Evolutionary conservation across 2,113 vertebrate genomes (phyloP), one percentile per base, ranked within the genome.

Genomic region (Amphiprion ocellaris): DNA sequence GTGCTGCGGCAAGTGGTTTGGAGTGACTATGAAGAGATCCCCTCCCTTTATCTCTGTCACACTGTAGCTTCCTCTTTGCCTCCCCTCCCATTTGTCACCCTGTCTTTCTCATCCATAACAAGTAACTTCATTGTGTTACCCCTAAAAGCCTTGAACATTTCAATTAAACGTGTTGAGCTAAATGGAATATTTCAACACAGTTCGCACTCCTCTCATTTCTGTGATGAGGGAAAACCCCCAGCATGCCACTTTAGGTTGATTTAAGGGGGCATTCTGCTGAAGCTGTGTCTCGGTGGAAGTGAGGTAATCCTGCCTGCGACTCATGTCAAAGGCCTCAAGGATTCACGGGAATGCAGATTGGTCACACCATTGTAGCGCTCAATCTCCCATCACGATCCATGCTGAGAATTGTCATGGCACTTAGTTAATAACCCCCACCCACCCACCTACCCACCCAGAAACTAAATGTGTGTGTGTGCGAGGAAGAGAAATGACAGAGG

Each of bases 381-480:
- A 65, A 89, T 92, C 89, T 93, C 87, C 82, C 87, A 90, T 90
- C 84, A 82, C 17, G 70, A 81, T 78, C 60, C 88, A 88, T 85
- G 90, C 90, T 89, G 86, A 86, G 91, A 89, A 93, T 76, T 82
- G 87, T 93, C 88, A 93, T 83, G 84, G 81, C 72, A 92, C 85
- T 93, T 92, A 90, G 79, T 74, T 89, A 79, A 89, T 83, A 78
- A 64, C 65, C 81, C 77, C 71, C 71, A 37, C 24, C 39, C 41
- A 75, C 65, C 59, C 19, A 17, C 49, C 17, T 19, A 14, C 77
- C 62, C 62, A 58, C 63, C 79, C 82, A 65, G 64, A 84, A 71
- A 84, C 69, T 52, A 30, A 21, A 37, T 24, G 52, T 37, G 75
- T 69, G 75, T 65, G 47, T 79, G 30, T 66, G 73, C 39, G 54